Conservation (phyloP, 2,113 vertebrate species). For the Illadopsis cleaveri region DNA sequence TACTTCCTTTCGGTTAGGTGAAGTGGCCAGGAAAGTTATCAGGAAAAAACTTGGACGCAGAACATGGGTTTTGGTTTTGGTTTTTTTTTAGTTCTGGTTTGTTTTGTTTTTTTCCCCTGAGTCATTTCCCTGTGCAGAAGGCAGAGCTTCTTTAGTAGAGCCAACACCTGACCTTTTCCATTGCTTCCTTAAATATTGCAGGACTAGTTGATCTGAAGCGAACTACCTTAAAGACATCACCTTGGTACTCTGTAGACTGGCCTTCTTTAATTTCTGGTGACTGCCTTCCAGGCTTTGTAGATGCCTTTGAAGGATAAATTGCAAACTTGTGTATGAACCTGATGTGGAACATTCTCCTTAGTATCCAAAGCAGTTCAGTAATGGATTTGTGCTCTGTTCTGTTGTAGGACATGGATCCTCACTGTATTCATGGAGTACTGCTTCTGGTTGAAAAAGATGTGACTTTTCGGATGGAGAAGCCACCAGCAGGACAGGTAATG, state of each 20-base stretch:
- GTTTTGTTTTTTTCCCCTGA: fast-evolving
- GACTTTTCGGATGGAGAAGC: conserved; percentile 72
- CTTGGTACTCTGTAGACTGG: not conserved
- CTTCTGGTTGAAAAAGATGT: conserved; percentile 81
- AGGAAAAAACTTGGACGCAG: not conserved
- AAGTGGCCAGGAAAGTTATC: not conserved
- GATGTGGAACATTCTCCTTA: not conserved
- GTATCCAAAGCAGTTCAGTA: not conserved
- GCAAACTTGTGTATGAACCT: not conserved
- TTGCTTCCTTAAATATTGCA: not conserved
- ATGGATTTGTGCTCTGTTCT: not conserved
- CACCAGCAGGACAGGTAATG: conserved; percentile 80
- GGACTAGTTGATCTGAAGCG: not conserved
- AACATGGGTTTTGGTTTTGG: not conserved
- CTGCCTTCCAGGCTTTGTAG: not conserved
- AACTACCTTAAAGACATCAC: not conserved
- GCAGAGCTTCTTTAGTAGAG: not conserved
- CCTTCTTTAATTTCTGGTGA: not conserved
- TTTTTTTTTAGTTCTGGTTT: not conserved
- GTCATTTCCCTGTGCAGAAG: not conserved
- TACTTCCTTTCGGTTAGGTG: not conserved
- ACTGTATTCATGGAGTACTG: conserved; percentile 80
- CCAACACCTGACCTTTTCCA: not conserved
- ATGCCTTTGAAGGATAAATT: not conserved
- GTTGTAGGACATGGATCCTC: conserved; percentile 73